Base-by-base conservation (phyloP, 2,113 vertebrate species). In the Sylvilagus bachmani region DNA sequence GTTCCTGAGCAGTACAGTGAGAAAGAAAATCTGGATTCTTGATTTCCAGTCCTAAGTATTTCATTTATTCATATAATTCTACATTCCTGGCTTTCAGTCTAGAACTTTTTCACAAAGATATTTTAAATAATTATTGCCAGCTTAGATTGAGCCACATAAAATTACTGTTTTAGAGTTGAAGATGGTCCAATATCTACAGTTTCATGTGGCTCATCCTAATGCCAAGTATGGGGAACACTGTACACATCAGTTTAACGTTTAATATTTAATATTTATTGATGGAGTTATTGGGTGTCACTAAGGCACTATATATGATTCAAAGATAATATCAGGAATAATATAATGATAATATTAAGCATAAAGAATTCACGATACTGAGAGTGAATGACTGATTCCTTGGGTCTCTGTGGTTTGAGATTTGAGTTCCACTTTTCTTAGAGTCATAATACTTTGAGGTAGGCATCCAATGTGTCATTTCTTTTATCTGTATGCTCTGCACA, bases 111-210 rank as follows among this genome's bases (percentile, higher is more conserved):
- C 75, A 55, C 36, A 86, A 81, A 58, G 10, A 4, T 58, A 75
- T 86, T 86, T 86, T 62, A 90, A 83, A 70, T 94, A 64, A 74
- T 75, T 94, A 16, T 86, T 62, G 67, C 31, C 33, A 86, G 29
- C 38, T 86, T 80, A 69, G 10, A 19, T 36, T 62, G 25, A 67
- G 61, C 10, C 4, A 51, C 22, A 73, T 36, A 29, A 80, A 89
- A 49, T 67, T 36, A 71, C 53, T n/a, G 5, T 22, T 94, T 49
- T 70, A 73, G 31, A 88, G 21, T 73, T 83, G 49, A 73, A 67
- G 64, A 83, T 67, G 44, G 66, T 21, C 58, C 11, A 49, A 17
- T 66, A 61, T 91, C 1, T 31, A 49, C 5, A 17, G 17, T 82
- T 82, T 44, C 38, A 61, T n/a, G 12, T 49, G 44, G 31, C 6